Conservation (phyloP, 2,888 invertebrate species). For the Lepidocyrtinus sp. region DNA sequence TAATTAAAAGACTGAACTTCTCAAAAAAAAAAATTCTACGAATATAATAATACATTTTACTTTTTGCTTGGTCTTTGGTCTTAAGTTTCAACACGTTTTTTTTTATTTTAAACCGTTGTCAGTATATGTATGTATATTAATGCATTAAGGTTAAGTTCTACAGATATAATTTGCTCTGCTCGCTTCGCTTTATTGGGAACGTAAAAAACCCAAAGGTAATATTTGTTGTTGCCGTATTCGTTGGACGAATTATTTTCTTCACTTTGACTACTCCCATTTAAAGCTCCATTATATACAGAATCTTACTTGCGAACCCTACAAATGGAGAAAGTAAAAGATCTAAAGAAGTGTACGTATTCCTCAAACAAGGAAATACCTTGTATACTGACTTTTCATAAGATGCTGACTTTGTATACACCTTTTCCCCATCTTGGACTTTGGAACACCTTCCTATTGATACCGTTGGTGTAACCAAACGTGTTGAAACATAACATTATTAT, state of each 20-base stretch:
- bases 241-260: constrained; percentile 56
- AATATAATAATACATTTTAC: constrained; percentile 15
- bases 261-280: constrained; percentile 35
- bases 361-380: too few relatives aligned
- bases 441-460: too few relatives aligned
- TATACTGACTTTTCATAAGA: too few relatives aligned
- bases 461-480: too few relatives aligned
- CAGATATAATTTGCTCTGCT: constrained; percentile 22
- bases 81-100: constrained; percentile 23
- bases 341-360: too few relatives aligned
- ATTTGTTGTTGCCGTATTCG: constrained; percentile 31
- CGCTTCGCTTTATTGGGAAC: neutral
- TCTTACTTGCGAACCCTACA: too few relatives aligned
- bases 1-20: constrained; percentile 12
- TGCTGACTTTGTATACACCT: too few relatives aligned
- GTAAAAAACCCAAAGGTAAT: neutral
- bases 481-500: too few relatives aligned
- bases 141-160: constrained; percentile 42
- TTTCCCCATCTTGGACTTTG: too few relatives aligned
- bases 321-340: neutral
- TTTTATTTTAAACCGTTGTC: constrained; percentile 34
- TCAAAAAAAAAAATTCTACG: neutral
- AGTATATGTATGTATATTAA: constrained; percentile 25
- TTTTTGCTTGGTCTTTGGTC: constrained; percentile 10
- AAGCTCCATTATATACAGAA: constrained; percentile 40